Base-by-base conservation (phyloP, 2,113 vertebrate genomes). In the Muntiacus muntjak region DNA sequence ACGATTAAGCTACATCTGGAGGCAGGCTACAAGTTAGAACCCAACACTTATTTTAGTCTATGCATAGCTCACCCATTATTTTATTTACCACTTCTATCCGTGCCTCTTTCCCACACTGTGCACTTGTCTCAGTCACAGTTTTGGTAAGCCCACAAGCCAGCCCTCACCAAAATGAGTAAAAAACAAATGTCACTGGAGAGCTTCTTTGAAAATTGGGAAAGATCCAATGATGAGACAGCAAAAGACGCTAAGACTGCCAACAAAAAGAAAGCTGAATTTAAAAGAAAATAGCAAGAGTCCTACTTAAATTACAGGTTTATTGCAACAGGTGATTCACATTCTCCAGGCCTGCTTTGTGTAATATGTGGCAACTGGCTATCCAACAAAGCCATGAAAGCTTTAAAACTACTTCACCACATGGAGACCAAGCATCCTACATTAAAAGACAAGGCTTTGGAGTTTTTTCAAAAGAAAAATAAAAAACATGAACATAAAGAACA, bases 61-160 rank as follows among this genome's bases (percentile, higher is more conserved):
- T 21, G 19, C 0, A 0, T 36, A 71, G 19, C 19, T 23, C 2
- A 0, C 19, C 17, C n/a, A 40, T 71, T 71, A 71, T 12, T 71
- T 71, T 71, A 23, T 71, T 71, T 71, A 71, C 67, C n/a, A 71
- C 67, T 71, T 71, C n/a, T 71, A 23, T 40, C n/a, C 0, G 1
- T 71, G 71, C 71, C 23, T 76, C 36, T 76, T 43, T 74, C 40
- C 23, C 23, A 43, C 36, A 25, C 71, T 43, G 28, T 62, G 12
- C 12, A 43, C 36, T 76, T 76, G 36, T 76, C 71, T 76, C 71
- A 76, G 36, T 76, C 36, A 74, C 71, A 76, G 71, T 25, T 76
- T 76, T 43, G 40, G 19, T 76, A 76, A 76, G 71, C 71, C 71
- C 23, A 40, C 12, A 76, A 26, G 23, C 71, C 12, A 14, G 26